These are phyloP conservation scores for Polydesmus complanatus DNA, from an alignment of 2,888 invertebrate genomes.

Conservation along the genomic window DNA sequence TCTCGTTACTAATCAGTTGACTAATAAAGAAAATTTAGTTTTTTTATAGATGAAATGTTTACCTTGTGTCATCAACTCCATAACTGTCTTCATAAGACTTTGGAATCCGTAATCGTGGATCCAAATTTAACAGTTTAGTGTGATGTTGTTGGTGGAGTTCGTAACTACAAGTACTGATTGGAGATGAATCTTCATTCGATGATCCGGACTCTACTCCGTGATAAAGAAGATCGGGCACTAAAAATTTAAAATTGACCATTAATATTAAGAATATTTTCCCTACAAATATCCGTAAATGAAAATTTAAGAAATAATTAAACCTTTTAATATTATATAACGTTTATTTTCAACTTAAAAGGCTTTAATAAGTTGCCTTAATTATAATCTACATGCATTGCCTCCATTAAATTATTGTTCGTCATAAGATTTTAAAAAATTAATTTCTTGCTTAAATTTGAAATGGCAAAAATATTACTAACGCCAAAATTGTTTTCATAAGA, in stretches of 20 bases:
- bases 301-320: not conserved
- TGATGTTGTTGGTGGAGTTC: constrained; percentile 5
- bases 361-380: too few species aligned
- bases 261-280: not conserved
- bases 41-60: too few species aligned
- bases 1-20: too few species aligned
- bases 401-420: too few species aligned
- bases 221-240: constrained; percentile 15
- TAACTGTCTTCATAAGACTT: not conserved
- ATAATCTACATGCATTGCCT: too few species aligned
- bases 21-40: too few species aligned
- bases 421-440: too few species aligned
- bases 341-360: not conserved
- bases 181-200: constrained; percentile 12
- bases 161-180: constrained; percentile 8
- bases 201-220: constrained; percentile 15
- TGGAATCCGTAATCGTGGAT: not conserved
- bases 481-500: too few species aligned
- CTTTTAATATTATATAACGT: not conserved
- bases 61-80: constrained; percentile 9
- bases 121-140: constrained; percentile 5
- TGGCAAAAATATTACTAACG: not conserved
- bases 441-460: too few species aligned
- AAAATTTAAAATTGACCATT: not conserved
- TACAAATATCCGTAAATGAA: not conserved